These are phyloP conservation scores for Anseranas semipalmata DNA, from an alignment of 2,113 vertebrate genomes.

Conservation along the genomic window DNA sequence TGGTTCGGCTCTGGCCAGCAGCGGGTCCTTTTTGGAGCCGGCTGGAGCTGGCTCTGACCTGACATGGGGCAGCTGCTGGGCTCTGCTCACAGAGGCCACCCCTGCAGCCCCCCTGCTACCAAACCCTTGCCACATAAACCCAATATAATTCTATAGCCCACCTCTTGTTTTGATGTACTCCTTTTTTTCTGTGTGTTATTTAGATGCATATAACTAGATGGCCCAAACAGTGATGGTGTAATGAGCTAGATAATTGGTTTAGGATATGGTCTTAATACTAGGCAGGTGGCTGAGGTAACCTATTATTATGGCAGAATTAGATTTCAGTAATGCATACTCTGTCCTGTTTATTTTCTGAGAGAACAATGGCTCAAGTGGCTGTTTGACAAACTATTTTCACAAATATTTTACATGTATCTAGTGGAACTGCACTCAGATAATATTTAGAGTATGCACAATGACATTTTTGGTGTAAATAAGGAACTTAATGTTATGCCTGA, in stretches of 20 bases:
- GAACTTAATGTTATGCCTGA: not conserved
- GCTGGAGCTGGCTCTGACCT: too few species aligned
- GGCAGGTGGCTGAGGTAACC: conserved; percentile 1
- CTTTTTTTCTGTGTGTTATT: not conserved
- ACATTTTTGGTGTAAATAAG: not conserved
- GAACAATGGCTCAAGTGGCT: not conserved
- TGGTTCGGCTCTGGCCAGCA: too few species aligned
- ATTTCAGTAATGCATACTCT: not conserved
- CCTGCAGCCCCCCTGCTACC: too few species aligned
- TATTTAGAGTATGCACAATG: not conserved
- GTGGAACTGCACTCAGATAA: not conserved
- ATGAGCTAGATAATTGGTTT: conserved; percentile 21
- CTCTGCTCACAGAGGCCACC: too few species aligned
- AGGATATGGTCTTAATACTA: not conserved
- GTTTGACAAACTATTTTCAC: not conserved
- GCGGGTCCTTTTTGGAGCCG: too few species aligned
- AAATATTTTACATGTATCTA: not conserved
- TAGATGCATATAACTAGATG: not conserved
- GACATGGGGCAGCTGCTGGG: too few species aligned
- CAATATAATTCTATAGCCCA: not conserved
- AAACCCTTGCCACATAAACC: too few species aligned
- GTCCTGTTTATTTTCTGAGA: not conserved
- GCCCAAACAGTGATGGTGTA: not conserved
- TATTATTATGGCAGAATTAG: not conserved
- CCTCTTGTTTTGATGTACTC: not conserved